Evolutionary conservation across 2,797 vertebrate species (phyloP).

Genomic region (Poecile montanus): DNA sequence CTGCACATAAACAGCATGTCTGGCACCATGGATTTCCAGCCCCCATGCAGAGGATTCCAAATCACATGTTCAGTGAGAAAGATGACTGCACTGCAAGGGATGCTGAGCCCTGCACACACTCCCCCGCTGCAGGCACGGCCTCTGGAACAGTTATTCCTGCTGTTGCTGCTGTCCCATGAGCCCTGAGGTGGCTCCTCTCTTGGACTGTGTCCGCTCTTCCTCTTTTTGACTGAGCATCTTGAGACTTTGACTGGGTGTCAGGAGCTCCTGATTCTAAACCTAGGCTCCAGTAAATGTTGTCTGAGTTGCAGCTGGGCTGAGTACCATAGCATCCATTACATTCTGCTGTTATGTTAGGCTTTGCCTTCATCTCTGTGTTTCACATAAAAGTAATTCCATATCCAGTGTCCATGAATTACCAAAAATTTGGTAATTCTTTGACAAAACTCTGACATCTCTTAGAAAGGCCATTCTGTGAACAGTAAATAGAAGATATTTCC

Average conservation of each 20-base stretch:
- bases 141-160: neutral
- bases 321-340: neutral
- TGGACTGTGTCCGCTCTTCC: neutral
- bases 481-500: neutral
- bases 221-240: neutral
- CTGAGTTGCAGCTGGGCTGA: neutral
- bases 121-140: neutral
- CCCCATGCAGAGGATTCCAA: neutral
- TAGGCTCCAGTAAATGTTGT: neutral
- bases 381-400: neutral
- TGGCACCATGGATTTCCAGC: neutral
- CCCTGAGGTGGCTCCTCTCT: neutral
- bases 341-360: neutral
- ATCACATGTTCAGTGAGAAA: rapidly evolving
- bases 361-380: neutral
- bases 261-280: neutral
- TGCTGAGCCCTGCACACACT: neutral
- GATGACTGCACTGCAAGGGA: neutral
- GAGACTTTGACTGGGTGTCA: neutral
- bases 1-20: neutral
- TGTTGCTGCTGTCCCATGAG: neutral
- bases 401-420: neutral
- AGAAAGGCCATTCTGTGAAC: neutral
- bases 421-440: neutral
- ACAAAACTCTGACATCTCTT: neutral